Conservation (phyloP, 2,113 vertebrate species). For the Ranitomeya variabilis region DNA sequence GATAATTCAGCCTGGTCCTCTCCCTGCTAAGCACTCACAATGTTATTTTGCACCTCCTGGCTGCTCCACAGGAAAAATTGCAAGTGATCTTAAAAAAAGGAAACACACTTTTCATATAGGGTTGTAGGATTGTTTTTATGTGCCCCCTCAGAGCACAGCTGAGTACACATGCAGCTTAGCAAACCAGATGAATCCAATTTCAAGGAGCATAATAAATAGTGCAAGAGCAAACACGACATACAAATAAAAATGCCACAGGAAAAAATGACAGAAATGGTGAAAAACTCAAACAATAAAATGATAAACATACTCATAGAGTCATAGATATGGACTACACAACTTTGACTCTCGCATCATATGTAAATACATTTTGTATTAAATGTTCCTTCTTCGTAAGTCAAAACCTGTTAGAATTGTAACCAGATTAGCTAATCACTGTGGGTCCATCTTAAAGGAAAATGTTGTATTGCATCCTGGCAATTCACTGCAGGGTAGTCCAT, state of each 20-base stretch:
- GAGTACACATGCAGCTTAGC: slow-evolving; percentile 21
- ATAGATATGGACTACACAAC: too few species aligned
- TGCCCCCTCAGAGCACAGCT: slow-evolving; percentile 35
- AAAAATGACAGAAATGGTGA: neutral
- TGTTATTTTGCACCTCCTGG: slow-evolving; percentile 52
- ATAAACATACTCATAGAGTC: neutral
- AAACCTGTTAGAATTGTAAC: too few species aligned
- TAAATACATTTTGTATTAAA: too few species aligned
- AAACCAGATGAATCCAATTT: slow-evolving; percentile 28
- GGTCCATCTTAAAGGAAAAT: too few species aligned
- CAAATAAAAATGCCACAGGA: neutral
- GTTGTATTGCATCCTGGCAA: too few species aligned
- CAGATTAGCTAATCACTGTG: too few species aligned
- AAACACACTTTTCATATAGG: slow-evolving; percentile 25
- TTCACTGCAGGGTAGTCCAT: too few species aligned
- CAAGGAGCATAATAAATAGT: neutral
- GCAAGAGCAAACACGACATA: neutral
- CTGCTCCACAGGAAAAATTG: slow-evolving; percentile 42
- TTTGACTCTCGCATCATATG: too few species aligned
- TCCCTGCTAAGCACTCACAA: slow-evolving; percentile 9
- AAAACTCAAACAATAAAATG: neutral
- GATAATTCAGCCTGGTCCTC: neutral
- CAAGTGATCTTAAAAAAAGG: slow-evolving; percentile 31
- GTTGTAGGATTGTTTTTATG: slow-evolving; percentile 26
- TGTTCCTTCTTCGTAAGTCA: too few species aligned